Evolutionary conservation across 2,888 invertebrate genomes (phyloP), one percentile per base, ranked within the genome.

Genomic region (Melangyna quadrimaculata): DNA sequence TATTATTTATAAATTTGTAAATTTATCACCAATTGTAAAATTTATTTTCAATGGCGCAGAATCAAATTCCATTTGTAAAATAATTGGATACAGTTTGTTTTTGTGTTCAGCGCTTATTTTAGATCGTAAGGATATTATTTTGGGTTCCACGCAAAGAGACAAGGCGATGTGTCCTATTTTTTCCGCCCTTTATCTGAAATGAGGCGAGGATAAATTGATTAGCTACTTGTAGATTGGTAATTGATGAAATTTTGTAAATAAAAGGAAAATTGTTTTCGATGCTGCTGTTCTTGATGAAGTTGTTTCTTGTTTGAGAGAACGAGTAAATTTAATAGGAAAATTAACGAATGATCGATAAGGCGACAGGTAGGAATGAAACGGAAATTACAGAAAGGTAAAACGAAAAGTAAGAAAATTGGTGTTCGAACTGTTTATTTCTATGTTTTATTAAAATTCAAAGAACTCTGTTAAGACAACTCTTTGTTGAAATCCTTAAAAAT

Each of bases 21-120:
- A 61, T 61, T 61, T 61, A 61, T 61, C 61, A 61, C 61, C 37
- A 61, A 59, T 32, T 37, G 3, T n/a, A 59, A 59, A 59, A 59
- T 59, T 24, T 10, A 27, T 24, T 61, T 61, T 40, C n/a, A 61
- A 37, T 61, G 24, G 14, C 9, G 22, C 6, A 37, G 37, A 61
- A 32, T 61, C 14, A 40, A 61, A 40, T 37, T 40, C 61, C 24
- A 61, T 61, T 55, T 61, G 43, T 27, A 61, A 24, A 27, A 27
- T 61, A 61, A 61, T 61, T 61, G 61, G 40, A 61, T 24, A 61
- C 37, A 27, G 9, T 53, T 53, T 53, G 53, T 59, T 59, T 61
- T 59, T 61, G 37, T 40, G 1, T 37, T 37, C 22, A 0, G 35
- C 35, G 22, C 22, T 35, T 37, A 37, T 59, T 35, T 59, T 17